Conservation (phyloP, 2,888 invertebrate species). For the Camponotus fellah region DNA sequence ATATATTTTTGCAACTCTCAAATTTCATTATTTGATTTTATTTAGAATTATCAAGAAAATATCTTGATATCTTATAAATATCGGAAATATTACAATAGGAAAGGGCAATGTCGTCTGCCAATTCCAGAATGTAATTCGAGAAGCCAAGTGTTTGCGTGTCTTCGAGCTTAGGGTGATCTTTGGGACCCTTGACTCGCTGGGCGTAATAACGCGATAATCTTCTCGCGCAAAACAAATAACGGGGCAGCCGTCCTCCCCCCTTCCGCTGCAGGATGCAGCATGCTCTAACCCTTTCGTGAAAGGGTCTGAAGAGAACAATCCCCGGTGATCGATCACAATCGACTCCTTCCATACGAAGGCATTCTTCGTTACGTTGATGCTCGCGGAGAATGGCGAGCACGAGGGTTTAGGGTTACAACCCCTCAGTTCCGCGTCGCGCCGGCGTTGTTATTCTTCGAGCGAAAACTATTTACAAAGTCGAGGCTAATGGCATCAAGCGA, state of each 20-base stretch:
- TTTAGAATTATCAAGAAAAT: neutral
- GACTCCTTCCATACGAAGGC: slow-evolving; percentile 75
- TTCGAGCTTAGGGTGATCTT: slow-evolving; percentile 62
- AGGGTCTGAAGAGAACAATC: slow-evolving; percentile 73
- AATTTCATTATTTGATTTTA: neutral
- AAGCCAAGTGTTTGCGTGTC: slow-evolving; percentile 76
- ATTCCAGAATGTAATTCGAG: slow-evolving; percentile 80
- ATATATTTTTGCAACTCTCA: neutral
- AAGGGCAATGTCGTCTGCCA: slow-evolving; percentile 67
- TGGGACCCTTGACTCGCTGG: slow-evolving; percentile 78
- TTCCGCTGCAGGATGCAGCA: slow-evolving; percentile 56
- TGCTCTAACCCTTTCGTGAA: slow-evolving; percentile 78
- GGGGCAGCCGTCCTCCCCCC: slow-evolving; percentile 54
- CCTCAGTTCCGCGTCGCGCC: slow-evolving; percentile 64
- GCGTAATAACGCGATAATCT: slow-evolving; percentile 85
- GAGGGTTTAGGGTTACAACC: slow-evolving; percentile 77
- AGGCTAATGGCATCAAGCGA: slow-evolving; percentile 85
- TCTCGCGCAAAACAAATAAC: slow-evolving; percentile 84
- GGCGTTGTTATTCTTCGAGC: slow-evolving; percentile 84
- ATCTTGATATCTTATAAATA: slow-evolving; percentile 14
- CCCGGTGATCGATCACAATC: slow-evolving; percentile 84
- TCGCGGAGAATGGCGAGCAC: slow-evolving; percentile 69
- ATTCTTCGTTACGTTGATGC: slow-evolving; percentile 75
- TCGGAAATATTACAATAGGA: slow-evolving; percentile 56
- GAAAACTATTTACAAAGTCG: slow-evolving; percentile 86